These are phyloP conservation scores for Andrena bicolor DNA, from an alignment of 2,888 invertebrate genomes.

Conservation along the genomic window DNA sequence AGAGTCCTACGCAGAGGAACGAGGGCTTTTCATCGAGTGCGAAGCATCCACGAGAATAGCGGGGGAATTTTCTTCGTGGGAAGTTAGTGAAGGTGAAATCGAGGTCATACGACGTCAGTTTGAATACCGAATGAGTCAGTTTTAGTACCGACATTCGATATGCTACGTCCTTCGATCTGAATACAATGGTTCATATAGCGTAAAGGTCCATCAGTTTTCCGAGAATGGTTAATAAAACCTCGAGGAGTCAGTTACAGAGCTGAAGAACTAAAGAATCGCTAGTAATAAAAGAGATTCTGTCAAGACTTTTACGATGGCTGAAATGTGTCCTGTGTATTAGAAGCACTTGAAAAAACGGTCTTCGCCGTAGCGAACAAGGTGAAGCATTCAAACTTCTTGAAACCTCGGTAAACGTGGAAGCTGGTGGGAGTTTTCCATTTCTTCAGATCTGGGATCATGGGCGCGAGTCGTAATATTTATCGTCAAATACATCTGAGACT, in stretches of 20 bases:
- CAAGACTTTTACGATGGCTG: background rate
- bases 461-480: too few species aligned
- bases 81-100: background rate
- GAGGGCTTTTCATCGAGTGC: too few species aligned
- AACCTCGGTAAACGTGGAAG: background rate
- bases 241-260: background rate
- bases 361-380: background rate
- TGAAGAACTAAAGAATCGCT: background rate
- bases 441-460: too few species aligned
- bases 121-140: background rate
- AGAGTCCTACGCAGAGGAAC: constrained; percentile 17
- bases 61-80: too few species aligned
- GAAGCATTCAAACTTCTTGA: background rate
- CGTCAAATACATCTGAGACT: too few species aligned
- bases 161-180: background rate
- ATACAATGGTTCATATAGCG: background rate
- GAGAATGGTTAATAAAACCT: constrained; percentile 8
- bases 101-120: background rate
- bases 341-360: background rate
- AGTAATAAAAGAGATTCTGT: constrained; percentile 11
- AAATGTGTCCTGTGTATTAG: background rate
- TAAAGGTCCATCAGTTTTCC: constrained; percentile 3
- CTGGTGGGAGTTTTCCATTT: background rate
- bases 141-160: background rate
- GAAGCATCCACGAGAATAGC: too few species aligned